phyloP scores from a whole-genome alignment of 2,113 vertebrate genomes.

The Rhynchomys soricoides region DNA sequence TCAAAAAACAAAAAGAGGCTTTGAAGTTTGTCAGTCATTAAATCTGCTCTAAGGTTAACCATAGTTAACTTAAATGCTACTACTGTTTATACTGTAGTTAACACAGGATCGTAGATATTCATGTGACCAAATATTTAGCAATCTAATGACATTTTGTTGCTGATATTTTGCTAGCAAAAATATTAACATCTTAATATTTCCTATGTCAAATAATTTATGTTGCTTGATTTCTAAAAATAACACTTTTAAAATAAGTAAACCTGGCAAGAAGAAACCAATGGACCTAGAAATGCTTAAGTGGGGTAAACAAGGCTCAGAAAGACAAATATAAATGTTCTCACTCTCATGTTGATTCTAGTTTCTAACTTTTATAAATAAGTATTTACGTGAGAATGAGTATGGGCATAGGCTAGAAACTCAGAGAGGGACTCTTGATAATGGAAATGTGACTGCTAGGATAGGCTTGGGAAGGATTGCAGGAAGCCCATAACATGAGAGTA shows the following conservation, averaged over 20 bases:
- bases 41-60: background rate
- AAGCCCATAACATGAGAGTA: fast-evolving
- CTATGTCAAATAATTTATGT: background rate
- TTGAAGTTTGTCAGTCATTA: background rate
- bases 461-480: too few species aligned
- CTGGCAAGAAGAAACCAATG: background rate
- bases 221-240: background rate
- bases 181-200: background rate
- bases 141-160: background rate
- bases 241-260: background rate
- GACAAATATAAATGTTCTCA: background rate
- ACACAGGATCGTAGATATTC: background rate
- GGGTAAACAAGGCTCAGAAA: background rate
- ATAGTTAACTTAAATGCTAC: background rate
- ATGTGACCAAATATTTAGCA: background rate
- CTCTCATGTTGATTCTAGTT: background rate
- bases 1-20: too few species aligned
- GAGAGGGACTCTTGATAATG: background rate
- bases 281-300: background rate
- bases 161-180: background rate
- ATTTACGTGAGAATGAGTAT: background rate
- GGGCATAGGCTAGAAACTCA: background rate
- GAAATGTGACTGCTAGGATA: background rate
- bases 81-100: background rate
- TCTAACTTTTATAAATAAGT: background rate